Percentiles rank a stretch among this genome's conserved stretches.
These are phyloP conservation scores for Ploceus nigricollis DNA, from an alignment of 2,113 vertebrate genomes.

Conservation along the genomic window DNA sequence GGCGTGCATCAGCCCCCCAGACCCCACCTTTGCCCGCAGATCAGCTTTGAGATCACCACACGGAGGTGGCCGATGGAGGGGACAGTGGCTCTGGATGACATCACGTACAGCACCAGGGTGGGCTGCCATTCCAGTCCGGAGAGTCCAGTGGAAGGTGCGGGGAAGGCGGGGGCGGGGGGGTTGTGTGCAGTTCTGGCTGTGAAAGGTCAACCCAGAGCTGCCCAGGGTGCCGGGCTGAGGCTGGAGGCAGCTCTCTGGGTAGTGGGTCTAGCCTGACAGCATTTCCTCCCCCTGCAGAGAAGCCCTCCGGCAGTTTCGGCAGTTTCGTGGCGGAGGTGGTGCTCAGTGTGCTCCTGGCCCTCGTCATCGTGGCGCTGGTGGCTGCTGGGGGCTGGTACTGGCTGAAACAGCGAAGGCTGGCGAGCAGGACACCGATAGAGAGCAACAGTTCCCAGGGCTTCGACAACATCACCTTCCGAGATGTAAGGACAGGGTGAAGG, in stretches of 20 bases:
- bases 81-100: slow-evolving; percentile 70
- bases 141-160: neutral
- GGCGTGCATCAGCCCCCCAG: neutral
- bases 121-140: neutral
- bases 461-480: slow-evolving; percentile 70
- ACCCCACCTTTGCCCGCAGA: neutral
- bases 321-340: neutral
- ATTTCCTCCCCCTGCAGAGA: slow-evolving; percentile 10
- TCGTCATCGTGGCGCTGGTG: neutral
- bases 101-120: neutral
- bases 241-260: neutral
- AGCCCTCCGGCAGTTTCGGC: accelerated
- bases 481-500: slow-evolving; percentile 45
- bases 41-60: slow-evolving; percentile 68
- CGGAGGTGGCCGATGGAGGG: slow-evolving; percentile 39
- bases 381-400: neutral
- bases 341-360: neutral
- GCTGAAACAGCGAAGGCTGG: neutral
- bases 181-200: neutral
- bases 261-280: neutral
- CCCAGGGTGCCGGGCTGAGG: neutral
- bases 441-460: neutral
- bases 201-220: accelerated
- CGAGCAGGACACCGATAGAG: accelerated
- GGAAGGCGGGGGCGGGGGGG: accelerated